phyloP scores from a whole-genome alignment of 2,888 invertebrate species.

The Gandaritis pyraliata region DNA sequence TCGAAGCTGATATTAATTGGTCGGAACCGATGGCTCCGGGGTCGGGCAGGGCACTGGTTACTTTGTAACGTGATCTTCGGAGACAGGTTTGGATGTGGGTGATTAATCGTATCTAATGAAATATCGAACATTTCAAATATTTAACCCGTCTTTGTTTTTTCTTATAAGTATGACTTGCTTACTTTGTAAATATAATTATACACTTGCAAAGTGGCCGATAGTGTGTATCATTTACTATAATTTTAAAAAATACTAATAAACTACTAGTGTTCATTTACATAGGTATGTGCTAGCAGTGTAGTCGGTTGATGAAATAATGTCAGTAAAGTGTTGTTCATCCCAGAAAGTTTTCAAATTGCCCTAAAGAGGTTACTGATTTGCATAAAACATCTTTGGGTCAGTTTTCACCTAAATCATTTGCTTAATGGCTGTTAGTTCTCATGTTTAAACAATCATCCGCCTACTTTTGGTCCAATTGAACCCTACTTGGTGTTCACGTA shows the following conservation, averaged over 20 bases:
- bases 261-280: neutral
- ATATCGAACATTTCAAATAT: conserved; percentile 10
- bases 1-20: conserved; percentile 68
- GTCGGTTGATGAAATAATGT: too few species aligned
- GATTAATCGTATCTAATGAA: conserved; percentile 22
- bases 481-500: conserved; percentile 61
- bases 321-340: too few species aligned
- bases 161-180: neutral
- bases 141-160: conserved; percentile 7
- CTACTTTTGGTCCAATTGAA: conserved; percentile 52
- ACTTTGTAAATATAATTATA: neutral
- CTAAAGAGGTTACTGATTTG: conserved; percentile 19
- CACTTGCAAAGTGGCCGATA: neutral
- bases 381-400: conserved; percentile 45
- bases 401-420: conserved; percentile 31
- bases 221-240: neutral
- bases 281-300: neutral
- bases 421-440: conserved; percentile 31
- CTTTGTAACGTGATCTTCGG: conserved; percentile 49
- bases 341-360: too few species aligned
- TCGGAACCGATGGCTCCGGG: conserved; percentile 54
- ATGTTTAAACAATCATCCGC: conserved; percentile 47
- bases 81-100: conserved; percentile 33
- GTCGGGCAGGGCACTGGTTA: conserved; percentile 51
- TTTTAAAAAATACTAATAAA: neutral